Evolutionary conservation across 2,888 invertebrate genomes (phyloP).

Genomic region (Panorpa germanica): DNA sequence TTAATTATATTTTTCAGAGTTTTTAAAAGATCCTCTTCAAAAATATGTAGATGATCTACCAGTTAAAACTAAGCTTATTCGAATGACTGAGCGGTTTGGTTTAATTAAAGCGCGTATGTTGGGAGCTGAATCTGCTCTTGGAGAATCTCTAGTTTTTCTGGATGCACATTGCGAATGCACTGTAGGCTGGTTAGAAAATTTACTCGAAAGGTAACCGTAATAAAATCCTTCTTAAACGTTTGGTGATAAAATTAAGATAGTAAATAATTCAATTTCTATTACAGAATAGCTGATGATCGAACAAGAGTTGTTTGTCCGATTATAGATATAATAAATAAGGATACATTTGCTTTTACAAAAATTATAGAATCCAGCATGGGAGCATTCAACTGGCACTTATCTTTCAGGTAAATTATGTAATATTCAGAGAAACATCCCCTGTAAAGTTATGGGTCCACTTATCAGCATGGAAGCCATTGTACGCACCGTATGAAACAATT

Average conservation of each 20-base stretch:
- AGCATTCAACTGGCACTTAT: constrained; percentile 94
- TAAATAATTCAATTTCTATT: too few relatives aligned
- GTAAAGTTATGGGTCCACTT: too few relatives aligned
- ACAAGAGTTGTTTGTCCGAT: constrained; percentile 43
- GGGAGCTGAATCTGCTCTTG: constrained; percentile 52
- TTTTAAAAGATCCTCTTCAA: constrained; percentile 42
- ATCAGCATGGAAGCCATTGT: too few relatives aligned
- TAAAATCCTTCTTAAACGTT: too few relatives aligned
- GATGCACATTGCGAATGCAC: constrained; percentile 97
- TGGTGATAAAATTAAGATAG: too few relatives aligned
- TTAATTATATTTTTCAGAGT: constrained; percentile 25
- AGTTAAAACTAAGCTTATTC: constrained; percentile 41
- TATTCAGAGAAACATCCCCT: not conserved
- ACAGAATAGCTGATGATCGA: constrained; percentile 20
- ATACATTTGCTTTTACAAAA: constrained; percentile 87
- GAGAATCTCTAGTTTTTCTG: constrained; percentile 74
- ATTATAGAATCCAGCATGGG: constrained; percentile 96
- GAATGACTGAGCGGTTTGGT: constrained; percentile 50
- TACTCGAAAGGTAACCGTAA: constrained; percentile 47
- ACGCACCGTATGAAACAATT: too few relatives aligned
- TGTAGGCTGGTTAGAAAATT: constrained; percentile 58
- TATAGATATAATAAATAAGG: constrained; percentile 88
- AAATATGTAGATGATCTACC: constrained; percentile 40
- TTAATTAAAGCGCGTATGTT: constrained; percentile 64
- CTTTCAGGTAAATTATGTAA: constrained; percentile 33